These are phyloP conservation scores for Umimayanthus kanabou DNA, from an alignment of 92 coral and sea anemone genomes.

Conservation along the genomic window DNA sequence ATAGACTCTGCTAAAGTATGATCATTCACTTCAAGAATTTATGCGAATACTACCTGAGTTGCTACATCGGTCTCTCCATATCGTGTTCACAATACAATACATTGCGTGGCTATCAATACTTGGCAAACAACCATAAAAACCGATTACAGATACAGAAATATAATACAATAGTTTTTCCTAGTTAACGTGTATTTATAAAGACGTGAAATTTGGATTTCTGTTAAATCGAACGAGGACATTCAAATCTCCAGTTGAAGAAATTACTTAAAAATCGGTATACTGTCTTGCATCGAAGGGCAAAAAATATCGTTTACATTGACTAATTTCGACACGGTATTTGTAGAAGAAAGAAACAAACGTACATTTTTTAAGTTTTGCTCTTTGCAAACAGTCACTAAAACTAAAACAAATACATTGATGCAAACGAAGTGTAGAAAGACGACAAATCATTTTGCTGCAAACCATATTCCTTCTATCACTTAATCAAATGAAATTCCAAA, in stretches of 20 bases:
- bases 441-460: background rate
- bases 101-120: background rate
- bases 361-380: background rate
- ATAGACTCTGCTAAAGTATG: background rate
- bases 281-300: background rate
- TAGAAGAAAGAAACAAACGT: background rate
- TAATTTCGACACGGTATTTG: background rate
- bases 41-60: background rate
- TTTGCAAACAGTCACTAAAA: background rate
- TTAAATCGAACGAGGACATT: constrained; percentile 10
- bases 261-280: background rate
- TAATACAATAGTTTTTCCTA: constrained; percentile 17
- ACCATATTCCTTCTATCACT: background rate
- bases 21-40: background rate
- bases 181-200: constrained; percentile 28
- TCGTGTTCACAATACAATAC: background rate
- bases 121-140: constrained; percentile 23
- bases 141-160: constrained; percentile 12
- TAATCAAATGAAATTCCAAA: background rate
- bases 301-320: too few species aligned
- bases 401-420: background rate
- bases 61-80: background rate
- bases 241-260: background rate
- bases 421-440: background rate
- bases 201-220: constrained; percentile 16